A percentile compares a stretch with the other conserved stretches of the same genome.
Evolutionary conservation across 2,888 invertebrate genomes (phyloP).

Genomic region (Hetaerina titia): DNA sequence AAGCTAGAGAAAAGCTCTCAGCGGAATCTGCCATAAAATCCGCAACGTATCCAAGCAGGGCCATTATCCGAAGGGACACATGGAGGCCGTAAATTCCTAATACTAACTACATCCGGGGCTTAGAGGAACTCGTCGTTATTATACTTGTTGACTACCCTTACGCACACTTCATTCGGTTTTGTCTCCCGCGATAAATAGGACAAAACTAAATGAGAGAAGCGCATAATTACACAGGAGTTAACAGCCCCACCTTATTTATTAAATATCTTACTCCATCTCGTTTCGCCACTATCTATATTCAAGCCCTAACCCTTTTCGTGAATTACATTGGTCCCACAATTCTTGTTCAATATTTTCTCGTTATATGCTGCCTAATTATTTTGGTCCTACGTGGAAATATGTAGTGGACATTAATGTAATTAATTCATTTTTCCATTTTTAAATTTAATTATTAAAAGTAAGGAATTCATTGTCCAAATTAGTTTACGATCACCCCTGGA

Average conservation of each 20-base stretch:
- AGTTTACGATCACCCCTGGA: too few species aligned
- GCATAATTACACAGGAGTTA: background rate
- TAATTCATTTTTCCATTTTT: too few species aligned
- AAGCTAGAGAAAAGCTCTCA: background rate
- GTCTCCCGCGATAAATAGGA: background rate
- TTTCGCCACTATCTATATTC: background rate
- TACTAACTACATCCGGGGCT: background rate
- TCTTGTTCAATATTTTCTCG: too few species aligned
- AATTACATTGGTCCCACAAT: too few species aligned
- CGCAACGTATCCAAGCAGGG: constrained; percentile 4
- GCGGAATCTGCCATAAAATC: background rate
- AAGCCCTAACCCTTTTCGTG: background rate
- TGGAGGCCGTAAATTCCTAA: background rate
- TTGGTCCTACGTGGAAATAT: too few species aligned
- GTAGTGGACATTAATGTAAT: too few species aligned
- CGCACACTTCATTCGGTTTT: background rate
- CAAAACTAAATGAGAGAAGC: background rate
- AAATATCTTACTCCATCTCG: background rate
- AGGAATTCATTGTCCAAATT: too few species aligned
- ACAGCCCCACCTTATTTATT: background rate
- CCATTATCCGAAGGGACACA: background rate
- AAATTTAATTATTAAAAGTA: too few species aligned
- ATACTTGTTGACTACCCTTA: constrained; percentile 26
- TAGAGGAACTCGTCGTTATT: background rate
- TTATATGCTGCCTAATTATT: too few species aligned